A percentile compares a stretch with the other conserved stretches of the same genome.
phyloP scores from a whole-genome alignment of 2,113 vertebrate genomes.

The Elanoides forficatus region DNA sequence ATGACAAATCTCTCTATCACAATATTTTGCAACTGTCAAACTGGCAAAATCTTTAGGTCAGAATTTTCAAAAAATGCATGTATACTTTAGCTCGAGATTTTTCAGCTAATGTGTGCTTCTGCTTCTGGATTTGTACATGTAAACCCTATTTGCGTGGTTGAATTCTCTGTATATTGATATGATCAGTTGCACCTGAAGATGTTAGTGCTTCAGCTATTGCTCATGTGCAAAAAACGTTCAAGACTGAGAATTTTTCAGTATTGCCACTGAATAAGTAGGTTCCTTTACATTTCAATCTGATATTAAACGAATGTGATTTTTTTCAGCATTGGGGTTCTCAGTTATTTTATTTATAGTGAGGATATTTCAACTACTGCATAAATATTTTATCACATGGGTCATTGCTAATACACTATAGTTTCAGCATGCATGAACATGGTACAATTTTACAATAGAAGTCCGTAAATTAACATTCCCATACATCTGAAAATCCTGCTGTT shows the following conservation, averaged over 20 bases:
- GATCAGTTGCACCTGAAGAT: background rate
- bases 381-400: background rate
- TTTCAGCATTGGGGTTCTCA: background rate
- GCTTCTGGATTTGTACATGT: background rate
- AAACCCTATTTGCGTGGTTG: fast-evolving
- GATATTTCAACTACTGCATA: slow-evolving; percentile 45
- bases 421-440: background rate
- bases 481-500: background rate
- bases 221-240: background rate
- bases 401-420: background rate
- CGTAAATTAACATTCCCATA: background rate
- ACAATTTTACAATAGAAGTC: slow-evolving; percentile 2
- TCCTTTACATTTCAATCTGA: background rate
- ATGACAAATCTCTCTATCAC: background rate
- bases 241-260: background rate
- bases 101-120: background rate
- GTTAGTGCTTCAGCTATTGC: background rate
- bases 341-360: slow-evolving; percentile 1
- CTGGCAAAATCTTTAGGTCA: background rate
- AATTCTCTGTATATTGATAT: background rate
- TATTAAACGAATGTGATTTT: background rate
- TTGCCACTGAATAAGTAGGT: background rate
- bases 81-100: background rate
- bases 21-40: background rate
- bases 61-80: background rate